Evolutionary conservation across 2,797 vertebrate genomes (phyloP).

Genomic region (Echeneis naucrates): DNA sequence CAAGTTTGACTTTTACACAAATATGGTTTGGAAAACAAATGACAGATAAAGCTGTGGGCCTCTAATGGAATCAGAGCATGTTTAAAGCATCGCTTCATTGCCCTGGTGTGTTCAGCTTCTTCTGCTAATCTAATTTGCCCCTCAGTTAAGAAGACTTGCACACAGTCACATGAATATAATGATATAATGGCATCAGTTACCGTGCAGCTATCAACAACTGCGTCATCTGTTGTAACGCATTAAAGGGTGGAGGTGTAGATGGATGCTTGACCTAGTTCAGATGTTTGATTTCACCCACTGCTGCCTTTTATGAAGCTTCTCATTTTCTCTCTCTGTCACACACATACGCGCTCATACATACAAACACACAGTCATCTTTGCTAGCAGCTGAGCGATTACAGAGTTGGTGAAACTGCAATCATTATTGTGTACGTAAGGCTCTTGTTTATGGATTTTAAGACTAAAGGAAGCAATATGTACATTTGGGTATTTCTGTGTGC

Average conservation of each 20-base stretch:
- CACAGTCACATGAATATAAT: constrained; percentile 43
- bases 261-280: constrained; percentile 46
- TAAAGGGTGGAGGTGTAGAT: constrained; percentile 41
- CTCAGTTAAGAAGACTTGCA: constrained; percentile 51
- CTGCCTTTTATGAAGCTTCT: constrained; percentile 21
- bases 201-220: constrained; percentile 27
- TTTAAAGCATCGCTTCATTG: constrained; percentile 61
- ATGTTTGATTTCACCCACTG: constrained; percentile 42
- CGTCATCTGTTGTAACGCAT: constrained; percentile 48
- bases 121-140: constrained; percentile 62
- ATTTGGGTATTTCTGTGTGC: constrained; percentile 5
- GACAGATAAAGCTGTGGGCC: constrained; percentile 23
- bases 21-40: constrained; percentile 16
- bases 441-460: neutral
- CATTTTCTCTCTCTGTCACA: neutral
- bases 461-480: constrained; percentile 8
- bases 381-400: constrained; percentile 35
- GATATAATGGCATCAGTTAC: constrained; percentile 49
- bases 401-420: constrained; percentile 24
- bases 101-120: constrained; percentile 51
- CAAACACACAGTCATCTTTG: constrained; percentile 22
- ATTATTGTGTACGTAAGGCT: constrained; percentile 24
- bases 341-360: constrained; percentile 21
- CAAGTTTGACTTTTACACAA: constrained; percentile 20
- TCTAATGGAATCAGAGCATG: constrained; percentile 65